These are phyloP conservation scores for Drosophila repleta DNA, from an alignment of 1,140 invertebrate species.

Conservation along the genomic window DNA sequence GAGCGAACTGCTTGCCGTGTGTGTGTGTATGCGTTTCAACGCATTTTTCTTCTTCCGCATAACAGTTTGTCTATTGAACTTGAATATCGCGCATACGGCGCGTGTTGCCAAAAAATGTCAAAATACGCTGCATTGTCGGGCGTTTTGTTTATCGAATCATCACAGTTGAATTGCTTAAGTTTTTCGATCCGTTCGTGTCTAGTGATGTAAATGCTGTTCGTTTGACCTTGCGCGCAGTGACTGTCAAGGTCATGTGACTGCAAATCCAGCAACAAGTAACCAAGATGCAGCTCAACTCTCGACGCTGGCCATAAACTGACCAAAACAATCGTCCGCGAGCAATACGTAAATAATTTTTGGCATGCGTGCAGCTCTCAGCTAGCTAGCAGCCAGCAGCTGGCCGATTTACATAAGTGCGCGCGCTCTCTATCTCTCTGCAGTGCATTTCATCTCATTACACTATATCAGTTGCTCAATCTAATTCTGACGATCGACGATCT, in stretches of 20 bases:
- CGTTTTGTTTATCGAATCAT: slow-evolving; percentile 36
- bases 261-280: slow-evolving; percentile 34
- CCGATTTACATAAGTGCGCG: slow-evolving; percentile 44
- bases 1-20: neutral
- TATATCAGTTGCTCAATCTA: slow-evolving; percentile 18
- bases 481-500: slow-evolving; percentile 28
- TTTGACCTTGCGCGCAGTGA: slow-evolving; percentile 35
- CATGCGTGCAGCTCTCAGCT: slow-evolving; percentile 31
- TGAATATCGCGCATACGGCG: slow-evolving; percentile 66
- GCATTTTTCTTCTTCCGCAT: slow-evolving; percentile 43
- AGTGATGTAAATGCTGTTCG: neutral
- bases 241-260: slow-evolving; percentile 39
- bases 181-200: neutral
- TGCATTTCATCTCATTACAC: slow-evolving; percentile 9
- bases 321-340: slow-evolving; percentile 14
- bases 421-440: slow-evolving; percentile 11
- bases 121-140: slow-evolving; percentile 37
- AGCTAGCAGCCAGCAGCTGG: slow-evolving; percentile 15
- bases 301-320: slow-evolving; percentile 29
- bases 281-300: slow-evolving; percentile 7
- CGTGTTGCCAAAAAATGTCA: slow-evolving; percentile 46
- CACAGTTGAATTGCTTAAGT: neutral
- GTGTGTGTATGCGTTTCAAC: neutral
- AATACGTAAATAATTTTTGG: slow-evolving; percentile 44
- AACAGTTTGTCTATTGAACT: slow-evolving; percentile 48